These are phyloP conservation scores for Lepidurus arcticus DNA, from an alignment of 1,140 invertebrate species.

Conservation along the genomic window DNA sequence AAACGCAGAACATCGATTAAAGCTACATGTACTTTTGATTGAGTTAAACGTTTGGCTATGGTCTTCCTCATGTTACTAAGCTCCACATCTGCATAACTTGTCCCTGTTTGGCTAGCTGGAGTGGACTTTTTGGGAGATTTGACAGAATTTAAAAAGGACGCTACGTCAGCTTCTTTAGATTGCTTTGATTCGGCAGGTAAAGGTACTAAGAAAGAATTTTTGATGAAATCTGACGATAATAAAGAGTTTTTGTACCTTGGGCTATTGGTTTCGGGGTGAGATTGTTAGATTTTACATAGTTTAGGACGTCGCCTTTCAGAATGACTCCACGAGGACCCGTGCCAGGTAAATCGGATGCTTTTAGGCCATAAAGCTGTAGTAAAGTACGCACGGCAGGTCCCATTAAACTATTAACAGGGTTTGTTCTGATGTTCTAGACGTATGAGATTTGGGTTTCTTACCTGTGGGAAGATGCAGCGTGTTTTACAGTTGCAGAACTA, in stretches of 20 bases:
- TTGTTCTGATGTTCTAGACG: not conserved
- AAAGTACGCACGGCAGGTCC: constrained; percentile 60
- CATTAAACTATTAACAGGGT: constrained; percentile 36
- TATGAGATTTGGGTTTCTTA: not conserved
- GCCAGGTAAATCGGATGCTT: constrained; percentile 47
- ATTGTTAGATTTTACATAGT: constrained; percentile 52
- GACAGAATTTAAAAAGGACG: constrained; percentile 28
- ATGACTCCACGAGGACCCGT: constrained; percentile 56
- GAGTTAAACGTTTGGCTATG: constrained; percentile 54
- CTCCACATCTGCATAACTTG: constrained; percentile 43
- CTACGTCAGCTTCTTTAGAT: not conserved
- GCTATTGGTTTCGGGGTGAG: constrained; percentile 46
- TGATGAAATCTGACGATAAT: constrained; percentile 5
- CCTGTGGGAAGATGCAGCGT: not conserved
- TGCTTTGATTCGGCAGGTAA: constrained; percentile 35
- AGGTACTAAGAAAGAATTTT: constrained; percentile 38
- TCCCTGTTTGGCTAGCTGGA: constrained; percentile 25
- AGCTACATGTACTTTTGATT: constrained; percentile 51
- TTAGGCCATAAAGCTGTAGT: constrained; percentile 55
- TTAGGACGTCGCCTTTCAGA: constrained; percentile 60
- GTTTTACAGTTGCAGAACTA: not conserved
- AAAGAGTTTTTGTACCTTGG: constrained; percentile 37
- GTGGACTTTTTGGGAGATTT: constrained; percentile 30
- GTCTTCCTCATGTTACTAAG: constrained; percentile 46
- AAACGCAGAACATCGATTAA: not conserved